Evolutionary conservation across 2,113 vertebrate species (phyloP).

Genomic region (Oophaga pumilio): DNA sequence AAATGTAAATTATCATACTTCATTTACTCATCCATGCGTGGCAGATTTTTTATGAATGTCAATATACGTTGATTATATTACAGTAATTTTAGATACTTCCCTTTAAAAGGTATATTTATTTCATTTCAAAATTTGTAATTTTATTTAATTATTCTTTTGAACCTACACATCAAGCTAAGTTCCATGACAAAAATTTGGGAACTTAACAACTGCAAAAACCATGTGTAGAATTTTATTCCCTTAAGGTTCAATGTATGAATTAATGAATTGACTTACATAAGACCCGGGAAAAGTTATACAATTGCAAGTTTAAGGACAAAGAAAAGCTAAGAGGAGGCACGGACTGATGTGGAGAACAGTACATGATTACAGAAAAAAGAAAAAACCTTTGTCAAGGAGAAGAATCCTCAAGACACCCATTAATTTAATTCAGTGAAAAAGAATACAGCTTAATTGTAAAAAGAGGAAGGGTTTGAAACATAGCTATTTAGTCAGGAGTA

Average conservation of each 20-base stretch:
- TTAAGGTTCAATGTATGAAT: slow-evolving; percentile 3
- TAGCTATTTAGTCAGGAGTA: neutral
- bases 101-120: neutral
- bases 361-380: slow-evolving; percentile 13
- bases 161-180: neutral
- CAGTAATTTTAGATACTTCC: neutral
- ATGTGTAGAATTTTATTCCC: slow-evolving; percentile 1
- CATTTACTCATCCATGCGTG: neutral
- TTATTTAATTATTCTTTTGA: neutral
- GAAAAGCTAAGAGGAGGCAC: neutral
- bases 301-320: slow-evolving; percentile 15
- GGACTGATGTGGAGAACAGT: slow-evolving; percentile 14
- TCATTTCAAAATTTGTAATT: neutral
- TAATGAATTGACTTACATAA: slow-evolving; percentile 12
- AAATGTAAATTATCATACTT: neutral
- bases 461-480: neutral
- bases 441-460: slow-evolving; percentile 19
- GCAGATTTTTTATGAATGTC: neutral
- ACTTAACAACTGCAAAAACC: slow-evolving; percentile 3
- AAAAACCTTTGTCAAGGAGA: slow-evolving; percentile 18
- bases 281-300: neutral
- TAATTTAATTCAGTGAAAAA: slow-evolving; percentile 18
- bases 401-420: slow-evolving; percentile 29
- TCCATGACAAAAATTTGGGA: neutral
- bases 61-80: neutral